Percentiles rank a stretch among this genome's conserved stretches.
phyloP scores from a whole-genome alignment of 2,113 vertebrate genomes.

The Columba livia region DNA sequence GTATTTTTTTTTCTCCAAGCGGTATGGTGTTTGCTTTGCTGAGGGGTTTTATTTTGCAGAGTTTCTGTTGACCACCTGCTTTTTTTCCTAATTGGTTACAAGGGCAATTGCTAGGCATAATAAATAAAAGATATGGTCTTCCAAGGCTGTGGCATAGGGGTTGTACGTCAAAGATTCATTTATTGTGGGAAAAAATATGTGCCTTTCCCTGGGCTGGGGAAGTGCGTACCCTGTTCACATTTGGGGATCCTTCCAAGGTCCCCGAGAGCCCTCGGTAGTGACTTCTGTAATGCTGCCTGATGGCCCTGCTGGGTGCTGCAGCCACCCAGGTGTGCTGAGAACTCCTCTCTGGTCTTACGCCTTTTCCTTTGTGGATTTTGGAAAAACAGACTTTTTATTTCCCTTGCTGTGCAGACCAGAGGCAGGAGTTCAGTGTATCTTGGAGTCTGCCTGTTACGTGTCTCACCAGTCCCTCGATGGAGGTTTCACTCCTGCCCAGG shows the following conservation, averaged over 20 bases:
- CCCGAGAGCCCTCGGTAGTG: fast-evolving
- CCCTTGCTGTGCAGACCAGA: background rate
- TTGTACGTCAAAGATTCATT: constrained; percentile 60
- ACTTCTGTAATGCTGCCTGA: background rate
- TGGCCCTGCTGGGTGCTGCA: background rate
- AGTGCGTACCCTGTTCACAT: background rate
- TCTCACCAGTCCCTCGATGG: background rate
- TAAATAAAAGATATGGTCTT: constrained; percentile 59
- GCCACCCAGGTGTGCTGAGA: background rate
- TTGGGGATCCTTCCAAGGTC: background rate
- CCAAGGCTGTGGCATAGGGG: constrained; percentile 10
- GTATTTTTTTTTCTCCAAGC: constrained; percentile 22
- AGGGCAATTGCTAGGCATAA: constrained; percentile 54
- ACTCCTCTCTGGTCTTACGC: background rate
- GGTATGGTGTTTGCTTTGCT: constrained; percentile 32
- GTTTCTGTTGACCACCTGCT: constrained; percentile 63
- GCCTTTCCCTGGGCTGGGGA: constrained; percentile 31
- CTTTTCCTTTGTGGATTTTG: background rate
- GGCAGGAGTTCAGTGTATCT: background rate
- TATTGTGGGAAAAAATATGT: constrained; percentile 44
- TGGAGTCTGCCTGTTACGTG: background rate
- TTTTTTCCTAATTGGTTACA: constrained; percentile 23
- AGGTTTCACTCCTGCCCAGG: background rate
- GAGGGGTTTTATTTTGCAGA: constrained; percentile 40
- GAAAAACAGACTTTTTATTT: background rate